Base-by-base conservation (phyloP, 2,888 invertebrate species). In the Lordiphosa andalusiaca region DNA sequence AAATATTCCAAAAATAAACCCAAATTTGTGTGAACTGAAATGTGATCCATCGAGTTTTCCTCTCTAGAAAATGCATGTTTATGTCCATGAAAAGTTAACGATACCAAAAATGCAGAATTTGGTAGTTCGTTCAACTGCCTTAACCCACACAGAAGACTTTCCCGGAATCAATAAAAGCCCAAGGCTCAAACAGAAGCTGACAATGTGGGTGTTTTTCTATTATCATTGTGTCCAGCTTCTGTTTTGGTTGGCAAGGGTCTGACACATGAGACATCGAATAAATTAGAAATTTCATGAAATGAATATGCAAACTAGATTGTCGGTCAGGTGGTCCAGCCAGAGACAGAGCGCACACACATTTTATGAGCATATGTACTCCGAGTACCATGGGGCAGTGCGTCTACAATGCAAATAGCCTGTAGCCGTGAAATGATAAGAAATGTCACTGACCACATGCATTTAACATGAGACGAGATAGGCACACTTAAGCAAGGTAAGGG, bases 271-370 rank as follows among this genome's bases (percentile, higher is more conserved):
- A 66, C 80, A 72, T 74, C 68, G 76, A 72, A 84, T 73, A 73
- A 73, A 84, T 77, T 75, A 73, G 49, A 83, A 75, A 76, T 73
- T 70, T 69, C 73, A 71, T 68, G 67, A 76, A 75, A 73, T 80
- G 83, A 73, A 83, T 80, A 73, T 80, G 76, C 76, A 82, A 83
- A 83, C 67, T 64, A 73, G 83, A 69, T 69, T 67, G 64, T 52
- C 50, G 50, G 53, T 7, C 25, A 25, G 25, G 25, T 33, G 12
- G 36, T 9, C 40, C 46, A 36, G 59, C 37, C 39, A 36, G 41
- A 40, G 10, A 19, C 16, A 19, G n/a, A n/a, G n/a, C n/a, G 42
- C 36, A 39, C 38, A 38, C 38, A 37, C 36, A 25, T 37, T 16
- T 19, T 25, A 48, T 25, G 40, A 49, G 60, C 70, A 71, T 73